Evolutionary conservation across 1,140 invertebrate species (phyloP), one percentile per base, ranked within the genome.

Genomic region (Oryzaephilus surinamensis): DNA sequence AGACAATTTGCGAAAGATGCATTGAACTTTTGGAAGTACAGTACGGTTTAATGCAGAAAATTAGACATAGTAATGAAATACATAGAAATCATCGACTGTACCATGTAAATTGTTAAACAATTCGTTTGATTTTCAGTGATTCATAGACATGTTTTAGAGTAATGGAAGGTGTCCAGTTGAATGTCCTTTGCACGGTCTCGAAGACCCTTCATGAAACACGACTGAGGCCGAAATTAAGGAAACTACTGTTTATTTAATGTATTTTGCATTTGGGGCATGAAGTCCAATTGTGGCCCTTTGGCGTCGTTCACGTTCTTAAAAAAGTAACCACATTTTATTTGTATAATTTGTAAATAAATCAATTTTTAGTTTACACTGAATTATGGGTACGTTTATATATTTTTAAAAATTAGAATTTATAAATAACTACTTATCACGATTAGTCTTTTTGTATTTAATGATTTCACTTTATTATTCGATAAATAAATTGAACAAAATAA

Each of bases 1-100:
- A 56, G 49, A 56, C 51, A 19, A 46, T 56, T 27, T 56, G 54
- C 37, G 41, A 52, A 50, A 32, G 43, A 16, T 56, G 54, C 33
- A 49, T 56, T 33, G 31, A 39, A 24, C 38, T 45, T 17, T 45
- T 56, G 39, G 45, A 56, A 18, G 32, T 39, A 16, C 54, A 56
- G 34, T 56, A 54, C 34, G 41, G 45, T 33, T 33, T 56, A 27
- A 26, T 56, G n/a, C 45, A 48, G 28, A 47, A 46, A 40, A 52
- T 56, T 26, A 38, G 35, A 19, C 48, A 41, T 38, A 54, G 41
- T 45, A 31, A 38, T 19, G 34, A 41, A 16, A 48, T 52, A n/a
- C 45, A 52, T 20, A 19, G 37, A 10, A 50, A 28, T 16, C 48
- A 53, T 33, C 38, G 45, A 42, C 24, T 50, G 17, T 46, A 41